Evolutionary conservation across 2,888 invertebrate species (phyloP), one percentile per base, ranked within the genome.

Genomic region (Xylota segnis): DNA sequence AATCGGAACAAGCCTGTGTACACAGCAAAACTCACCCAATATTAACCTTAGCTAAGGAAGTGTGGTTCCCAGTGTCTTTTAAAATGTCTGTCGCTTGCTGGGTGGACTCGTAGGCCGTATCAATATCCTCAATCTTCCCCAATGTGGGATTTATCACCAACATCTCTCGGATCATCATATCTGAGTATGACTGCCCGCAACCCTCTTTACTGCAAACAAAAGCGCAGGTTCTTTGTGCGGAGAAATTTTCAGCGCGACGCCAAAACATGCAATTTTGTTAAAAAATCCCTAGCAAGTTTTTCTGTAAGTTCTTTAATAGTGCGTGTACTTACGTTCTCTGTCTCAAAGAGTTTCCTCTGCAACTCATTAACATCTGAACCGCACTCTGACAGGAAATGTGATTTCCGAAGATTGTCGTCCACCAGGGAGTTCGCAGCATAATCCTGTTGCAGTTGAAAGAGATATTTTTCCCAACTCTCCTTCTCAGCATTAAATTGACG

Each of bases 71-170:
- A 29, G 29, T 29, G 29, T 3, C 59, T 68, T 77, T 77, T 10
- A 77, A 5, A 18, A 72, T 61, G 3, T 61, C 61, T 52, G 10
- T 40, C 9, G 72, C 72, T 12, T 40, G 52, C 23, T 61, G 61
- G 4, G 76, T 68, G 4, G 52, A 40, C 27, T 68, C 61, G 32
- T 61, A 76, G 3, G 76, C 66, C 12, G 40, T 68, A 58, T 50
- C 59, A 45, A 82, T 82, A 27, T 75, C 61, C 59, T 77, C 9
- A 5, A 78, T 74, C 18, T 76, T 61, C 56, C 82, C 74, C 16
- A 84, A 58, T 5, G 72, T 27, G 16, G 70, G 59, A 47, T 75
- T 66, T 29, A n/a, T n/a, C n/a, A n/a, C n/a, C n/a, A n/a, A n/a
- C n/a, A n/a, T n/a, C n/a, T n/a, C n/a, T n/a, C n/a, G n/a, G n/a